Percentiles rank a stretch among this genome's conserved stretches.
Conservation (phyloP, 2,113 vertebrate genomes). For the Mesembrinibis cayennensis region DNA sequence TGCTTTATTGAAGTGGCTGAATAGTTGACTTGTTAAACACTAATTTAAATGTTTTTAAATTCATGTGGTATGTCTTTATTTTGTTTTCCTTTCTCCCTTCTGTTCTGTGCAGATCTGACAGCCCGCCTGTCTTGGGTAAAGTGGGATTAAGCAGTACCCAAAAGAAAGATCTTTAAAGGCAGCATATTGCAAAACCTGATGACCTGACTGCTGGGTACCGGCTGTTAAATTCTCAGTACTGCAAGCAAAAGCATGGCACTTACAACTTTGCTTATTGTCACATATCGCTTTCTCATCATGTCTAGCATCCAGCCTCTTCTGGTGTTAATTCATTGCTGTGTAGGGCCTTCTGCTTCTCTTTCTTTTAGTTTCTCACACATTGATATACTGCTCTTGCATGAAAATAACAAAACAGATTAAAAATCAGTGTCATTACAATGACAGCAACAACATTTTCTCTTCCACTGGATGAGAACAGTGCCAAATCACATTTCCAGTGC, state of each 20-base stretch:
- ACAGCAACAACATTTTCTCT: background rate
- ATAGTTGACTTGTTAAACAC: slow-evolving; percentile 56
- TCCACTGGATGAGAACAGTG: background rate
- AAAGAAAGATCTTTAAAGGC: background rate
- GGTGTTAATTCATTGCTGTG: background rate
- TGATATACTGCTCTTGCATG: too few relatives aligned
- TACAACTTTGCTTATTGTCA: background rate
- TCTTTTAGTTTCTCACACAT: background rate
- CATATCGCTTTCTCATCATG: rapidly evolving
- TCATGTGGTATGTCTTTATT: slow-evolving; percentile 50
- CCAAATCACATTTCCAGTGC: background rate
- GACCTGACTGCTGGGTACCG: slow-evolving; percentile 2
- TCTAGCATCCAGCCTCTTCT: background rate
- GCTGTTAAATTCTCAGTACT: slow-evolving; percentile 79
- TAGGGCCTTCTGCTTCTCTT: background rate
- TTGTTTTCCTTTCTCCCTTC: slow-evolving; percentile 18
- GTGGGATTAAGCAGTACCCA: slow-evolving; percentile 76
- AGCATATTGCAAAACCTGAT: background rate
- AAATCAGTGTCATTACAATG: background rate
- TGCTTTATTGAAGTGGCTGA: background rate
- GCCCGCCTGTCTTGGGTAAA: slow-evolving; percentile 86
- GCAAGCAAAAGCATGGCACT: background rate
- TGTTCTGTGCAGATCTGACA: slow-evolving; percentile 77
- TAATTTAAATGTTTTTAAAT: slow-evolving; percentile 72
- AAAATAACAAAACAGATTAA: background rate